These are phyloP conservation scores for Rhinogobius similis DNA, from an alignment of 2,113 vertebrate species.

Conservation along the genomic window DNA sequence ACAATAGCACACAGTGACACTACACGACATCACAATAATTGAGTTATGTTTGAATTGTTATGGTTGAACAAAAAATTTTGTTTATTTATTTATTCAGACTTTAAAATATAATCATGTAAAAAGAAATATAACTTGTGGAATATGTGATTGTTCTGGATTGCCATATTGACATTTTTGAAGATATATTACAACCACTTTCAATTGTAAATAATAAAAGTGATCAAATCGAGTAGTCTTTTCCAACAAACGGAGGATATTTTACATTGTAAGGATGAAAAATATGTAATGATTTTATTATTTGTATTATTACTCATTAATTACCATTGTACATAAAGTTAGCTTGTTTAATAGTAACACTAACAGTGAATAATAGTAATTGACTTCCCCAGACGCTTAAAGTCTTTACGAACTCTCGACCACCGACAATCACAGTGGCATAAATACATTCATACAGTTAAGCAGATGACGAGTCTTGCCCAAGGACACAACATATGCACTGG, in stretches of 20 bases:
- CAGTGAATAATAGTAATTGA: too few relatives aligned
- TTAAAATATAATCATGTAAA: slow-evolving; percentile 12
- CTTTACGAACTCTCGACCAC: too few relatives aligned
- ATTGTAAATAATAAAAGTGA: neutral
- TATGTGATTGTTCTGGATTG: slow-evolving; percentile 12
- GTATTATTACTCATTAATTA: too few relatives aligned
- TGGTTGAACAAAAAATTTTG: too few relatives aligned
- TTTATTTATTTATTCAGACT: neutral
- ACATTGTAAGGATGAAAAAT: neutral
- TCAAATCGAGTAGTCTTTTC: neutral
- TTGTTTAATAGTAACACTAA: neutral
- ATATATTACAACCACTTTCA: slow-evolving; percentile 15
- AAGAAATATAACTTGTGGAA: slow-evolving; percentile 12
- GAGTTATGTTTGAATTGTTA: neutral
- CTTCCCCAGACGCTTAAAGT: too few relatives aligned
- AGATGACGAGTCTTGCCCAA: neutral
- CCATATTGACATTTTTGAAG: slow-evolving; percentile 16
- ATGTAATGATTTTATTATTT: too few relatives aligned
- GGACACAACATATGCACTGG: too few relatives aligned
- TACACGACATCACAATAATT: neutral
- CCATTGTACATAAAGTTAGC: too few relatives aligned
- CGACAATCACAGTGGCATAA: too few relatives aligned
- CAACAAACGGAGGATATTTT: slow-evolving; percentile 14
- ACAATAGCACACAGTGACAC: neutral
- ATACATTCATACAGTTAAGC: neutral